Evolutionary conservation across 2,113 vertebrate genomes (phyloP), one percentile per base, ranked within the genome.

Genomic region (Enhydra lutris): DNA sequence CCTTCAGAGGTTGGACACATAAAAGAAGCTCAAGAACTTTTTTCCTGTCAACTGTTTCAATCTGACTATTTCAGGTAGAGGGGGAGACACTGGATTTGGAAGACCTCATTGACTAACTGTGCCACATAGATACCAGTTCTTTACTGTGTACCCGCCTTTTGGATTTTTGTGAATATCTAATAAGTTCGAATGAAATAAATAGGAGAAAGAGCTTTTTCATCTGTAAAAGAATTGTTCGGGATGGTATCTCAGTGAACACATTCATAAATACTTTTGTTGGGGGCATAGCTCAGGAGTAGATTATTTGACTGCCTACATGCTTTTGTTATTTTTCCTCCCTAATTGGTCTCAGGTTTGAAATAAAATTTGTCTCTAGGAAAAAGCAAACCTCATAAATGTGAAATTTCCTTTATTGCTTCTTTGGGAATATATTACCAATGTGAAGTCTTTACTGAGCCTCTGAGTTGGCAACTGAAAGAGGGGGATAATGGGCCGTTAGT

Each of bases 321-420:
- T 94, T 96, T 83, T 96, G 63, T 87, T 94, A 39, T 94, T 90
- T 97, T 96, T 88, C 59, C 65, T 91, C 87, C 93, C 42, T 96
- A 94, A 97, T 94, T 96, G 59, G 57, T 91, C 88, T 97, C 84
- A 91, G 96, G 47, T 96, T 98, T 95, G 39, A 85, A 97, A 91
- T 97, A 97, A 97, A 96, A 89, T 94, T 85, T 82, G 59, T 97
- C 96, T 96, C 71, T 95, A 94, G 73, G 89, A 95, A 89, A 98
- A 95, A 97, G 26, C 45, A 94, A 94, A 89, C 73, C 86, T 96
- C 36, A 59, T 95, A 95, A 94, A 93, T 92, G 86, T 92, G 50
- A 94, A 79, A n/a, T 94, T 94, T 97, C 69, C 63, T 95, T 86
- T 97, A 85, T 67, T 86, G 89, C 87, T 80, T 97, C 87, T 91